Evolutionary conservation across 1,140 invertebrate species (phyloP).

Genomic region (Aphidius ervi): DNA sequence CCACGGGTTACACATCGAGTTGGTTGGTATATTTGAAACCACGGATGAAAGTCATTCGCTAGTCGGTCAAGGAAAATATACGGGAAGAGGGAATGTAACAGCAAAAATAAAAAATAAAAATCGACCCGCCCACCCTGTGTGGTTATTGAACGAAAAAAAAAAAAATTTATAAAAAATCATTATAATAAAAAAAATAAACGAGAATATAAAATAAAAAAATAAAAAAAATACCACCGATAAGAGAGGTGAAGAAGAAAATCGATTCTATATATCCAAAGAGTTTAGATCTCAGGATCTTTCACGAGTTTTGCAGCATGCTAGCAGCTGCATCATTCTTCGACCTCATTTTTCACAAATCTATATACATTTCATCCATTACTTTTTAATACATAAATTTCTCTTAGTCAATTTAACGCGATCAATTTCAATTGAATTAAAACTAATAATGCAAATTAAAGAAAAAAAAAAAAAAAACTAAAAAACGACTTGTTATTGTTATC

Average conservation of each 20-base stretch:
- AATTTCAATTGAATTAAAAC: too few species aligned
- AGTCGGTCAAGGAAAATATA: slow-evolving; percentile 22
- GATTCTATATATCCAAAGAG: slow-evolving; percentile 10
- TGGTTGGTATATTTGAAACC: slow-evolving; percentile 4
- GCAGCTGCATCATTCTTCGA: slow-evolving; percentile 5
- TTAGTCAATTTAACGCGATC: neutral
- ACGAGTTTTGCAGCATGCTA: neutral
- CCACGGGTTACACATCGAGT: slow-evolving; percentile 15
- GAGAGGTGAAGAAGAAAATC: slow-evolving; percentile 8
- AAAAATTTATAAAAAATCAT: neutral
- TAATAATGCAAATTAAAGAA: too few species aligned
- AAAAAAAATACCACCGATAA: neutral
- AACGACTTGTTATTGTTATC: too few species aligned
- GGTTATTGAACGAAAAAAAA: slow-evolving; percentile 6
- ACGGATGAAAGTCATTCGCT: slow-evolving; percentile 21
- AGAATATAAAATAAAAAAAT: slow-evolving; percentile 3
- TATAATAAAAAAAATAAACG: neutral
- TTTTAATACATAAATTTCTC: neutral
- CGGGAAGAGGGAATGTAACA: slow-evolving; percentile 11
- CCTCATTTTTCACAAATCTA: neutral
- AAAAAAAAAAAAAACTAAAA: too few species aligned
- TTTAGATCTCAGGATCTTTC: neutral
- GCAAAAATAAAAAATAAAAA: slow-evolving; percentile 2
- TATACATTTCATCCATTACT: slow-evolving; percentile 2
- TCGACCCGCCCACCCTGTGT: slow-evolving; percentile 16